Evolutionary conservation across 1,140 invertebrate genomes (phyloP).

Genomic region (Drosophila lini): DNA sequence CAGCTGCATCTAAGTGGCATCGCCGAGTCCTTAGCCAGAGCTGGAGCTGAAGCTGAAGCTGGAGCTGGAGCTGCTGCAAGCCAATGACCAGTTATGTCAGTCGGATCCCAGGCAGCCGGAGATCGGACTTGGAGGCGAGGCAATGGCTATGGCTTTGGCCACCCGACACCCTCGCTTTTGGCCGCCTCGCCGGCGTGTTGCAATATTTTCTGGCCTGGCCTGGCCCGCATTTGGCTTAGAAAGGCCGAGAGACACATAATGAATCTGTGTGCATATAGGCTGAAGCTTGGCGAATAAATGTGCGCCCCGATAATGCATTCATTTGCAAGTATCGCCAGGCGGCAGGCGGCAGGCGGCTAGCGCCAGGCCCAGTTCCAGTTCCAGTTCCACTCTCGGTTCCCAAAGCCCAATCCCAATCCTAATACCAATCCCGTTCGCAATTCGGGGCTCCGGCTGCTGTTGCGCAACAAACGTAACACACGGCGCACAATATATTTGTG

Average conservation of each 20-base stretch:
- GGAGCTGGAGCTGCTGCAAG: slow-evolving; percentile 50
- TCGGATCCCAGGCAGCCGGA: slow-evolving; percentile 60
- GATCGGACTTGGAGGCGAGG: slow-evolving; percentile 39
- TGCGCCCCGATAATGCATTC: slow-evolving; percentile 50
- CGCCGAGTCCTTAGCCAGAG: slow-evolving; percentile 68
- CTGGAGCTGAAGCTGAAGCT: slow-evolving; percentile 5
- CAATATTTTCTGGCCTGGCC: slow-evolving; percentile 70
- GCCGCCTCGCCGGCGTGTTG: slow-evolving; percentile 69
- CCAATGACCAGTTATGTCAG: slow-evolving; percentile 82
- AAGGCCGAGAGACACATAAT: slow-evolving; percentile 52
- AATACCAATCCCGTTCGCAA: slow-evolving; percentile 31
- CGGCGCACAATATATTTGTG: slow-evolving; percentile 74
- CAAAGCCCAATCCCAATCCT: slow-evolving; percentile 24
- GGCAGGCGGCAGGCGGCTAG: slow-evolving; percentile 10
- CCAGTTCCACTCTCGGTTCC: slow-evolving; percentile 23
- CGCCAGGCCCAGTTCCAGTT: slow-evolving; percentile 44
- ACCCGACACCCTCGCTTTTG: slow-evolving; percentile 76
- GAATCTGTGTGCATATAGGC: slow-evolving; percentile 49
- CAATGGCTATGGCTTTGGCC: slow-evolving; percentile 50
- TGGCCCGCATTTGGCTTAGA: slow-evolving; percentile 79
- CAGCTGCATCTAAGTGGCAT: slow-evolving; percentile 70
- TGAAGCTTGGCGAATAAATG: slow-evolving; percentile 25
- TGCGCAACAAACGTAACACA: slow-evolving; percentile 79
- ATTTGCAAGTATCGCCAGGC: slow-evolving; percentile 46
- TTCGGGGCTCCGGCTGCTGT: slow-evolving; percentile 52